phyloP scores from a whole-genome alignment of 2,113 vertebrate species.

The Lamprologus sp. region DNA sequence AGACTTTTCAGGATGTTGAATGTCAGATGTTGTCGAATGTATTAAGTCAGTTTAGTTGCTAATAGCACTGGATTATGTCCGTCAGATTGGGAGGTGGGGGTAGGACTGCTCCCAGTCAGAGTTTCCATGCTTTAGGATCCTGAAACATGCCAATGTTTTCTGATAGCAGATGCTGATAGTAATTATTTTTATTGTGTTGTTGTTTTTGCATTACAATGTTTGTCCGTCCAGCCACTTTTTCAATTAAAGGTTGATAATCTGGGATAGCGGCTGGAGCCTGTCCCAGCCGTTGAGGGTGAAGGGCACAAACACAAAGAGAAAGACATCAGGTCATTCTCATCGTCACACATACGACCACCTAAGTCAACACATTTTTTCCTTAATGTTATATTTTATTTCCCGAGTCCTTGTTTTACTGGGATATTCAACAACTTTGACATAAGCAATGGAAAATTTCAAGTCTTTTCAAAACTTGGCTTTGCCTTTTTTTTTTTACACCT shows the following conservation, averaged over 20 bases:
- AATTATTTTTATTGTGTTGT: not conserved
- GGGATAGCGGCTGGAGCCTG: not conserved
- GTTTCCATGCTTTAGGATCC: conserved; percentile 8
- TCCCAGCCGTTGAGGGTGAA: not conserved
- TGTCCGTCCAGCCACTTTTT: not conserved
- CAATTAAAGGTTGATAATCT: not conserved
- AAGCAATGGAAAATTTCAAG: not conserved
- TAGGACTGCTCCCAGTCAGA: not conserved
- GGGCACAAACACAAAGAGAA: not conserved
- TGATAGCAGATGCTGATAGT: not conserved
- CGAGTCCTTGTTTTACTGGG: not conserved
- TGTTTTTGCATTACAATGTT: not conserved
- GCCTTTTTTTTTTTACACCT: not conserved
- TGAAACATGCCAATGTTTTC: not conserved
- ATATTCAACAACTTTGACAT: not conserved
- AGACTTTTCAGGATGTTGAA: conserved; percentile 13
- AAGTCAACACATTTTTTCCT: not conserved
- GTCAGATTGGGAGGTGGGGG: not conserved
- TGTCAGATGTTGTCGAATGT: conserved; percentile 13
- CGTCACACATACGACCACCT: not conserved
- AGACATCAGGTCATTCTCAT: not conserved
- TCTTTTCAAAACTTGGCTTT: not conserved
- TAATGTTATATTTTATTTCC: not conserved
- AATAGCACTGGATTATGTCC: conserved; percentile 31
- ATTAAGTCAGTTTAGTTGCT: conserved; percentile 26